Evolutionary conservation across 2,797 vertebrate genomes (phyloP), one percentile per base, ranked within the genome.

Genomic region (Muraenolepis orangiensis): DNA sequence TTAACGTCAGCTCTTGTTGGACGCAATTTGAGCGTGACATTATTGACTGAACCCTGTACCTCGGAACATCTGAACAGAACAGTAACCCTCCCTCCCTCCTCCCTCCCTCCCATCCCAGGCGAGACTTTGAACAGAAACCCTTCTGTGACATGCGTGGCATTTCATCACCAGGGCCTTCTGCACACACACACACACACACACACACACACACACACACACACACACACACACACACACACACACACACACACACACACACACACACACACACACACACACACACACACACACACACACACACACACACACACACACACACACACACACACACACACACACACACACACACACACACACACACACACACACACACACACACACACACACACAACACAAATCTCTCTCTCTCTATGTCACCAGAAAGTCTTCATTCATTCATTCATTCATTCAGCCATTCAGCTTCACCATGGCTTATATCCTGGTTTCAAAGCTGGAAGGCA

Each of bases 141-240:
- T 3, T 31, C 86, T 42, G 77, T 18, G 13, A 4, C 82, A 86
- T 86, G 89, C 87, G 82, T 29, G 34, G 66, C 75, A 71, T 40
- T 29, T 66, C 69, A 74, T 70, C 74, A 77, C n/a, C 71, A 40
- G 46, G 10, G 26, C 1, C n/a, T 28, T 64, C 29, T 11, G 34
- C 31, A 3, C 69, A 66, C 6, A 0, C n/a, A 10, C 6, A 23
- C 20, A 23, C 51, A 23, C 51, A 23, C 51, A 57, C 51, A 57
- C 51, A 57, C 51, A 57, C 51, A 57, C 51, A 57, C 51, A 57
- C 51, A 57, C 51, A 57, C 46, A 57, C 46, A 57, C 46, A 57
- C 46, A 57, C 46, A 57, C 46, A 61, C 51, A 61, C 51, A 61
- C 51, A 61, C 51, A 61, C 51, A 61, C 51, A 61, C 51, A 61